Base-by-base conservation (phyloP, 2,888 invertebrate genomes). In the Caradrina kadenii region DNA sequence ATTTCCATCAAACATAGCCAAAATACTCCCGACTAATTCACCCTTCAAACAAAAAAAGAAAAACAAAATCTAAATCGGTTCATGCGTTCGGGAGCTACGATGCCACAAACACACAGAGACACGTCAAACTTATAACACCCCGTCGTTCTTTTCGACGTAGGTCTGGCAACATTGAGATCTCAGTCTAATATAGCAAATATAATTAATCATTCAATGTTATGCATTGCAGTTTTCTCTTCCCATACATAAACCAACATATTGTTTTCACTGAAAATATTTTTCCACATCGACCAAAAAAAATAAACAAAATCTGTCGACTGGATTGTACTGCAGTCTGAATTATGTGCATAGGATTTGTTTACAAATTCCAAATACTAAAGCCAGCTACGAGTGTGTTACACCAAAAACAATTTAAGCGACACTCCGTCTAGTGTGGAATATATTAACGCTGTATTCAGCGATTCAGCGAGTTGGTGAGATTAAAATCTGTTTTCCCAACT, bases 401-500 rank as follows among this genome's bases (percentile, higher is more conserved):
- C 35, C 66, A 48, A 58, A 73, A 74, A 58, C 64, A 77, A 68
- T 77, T 59, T 53, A 60, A 65, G 59, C 64, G 42, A 48, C 54
- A 45, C 59, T 50, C 62, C 50, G 54, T 59, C 52, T 76, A 63
- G 35, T 42, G 35, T 50, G 55, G 78, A 77, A 77, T 73, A 77
- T 73, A 77, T 77, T 78, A 78, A 55, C 56, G 56, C 73, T 64
- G 56, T 56, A 63, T 74, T 63, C 75, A 70, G 67, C 55, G 60
- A 75, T 56, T 75, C 76, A 62, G 59, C 60, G 69, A 63, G 75
- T 63, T 53, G 63, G 54, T 54, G 75, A 79, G 79, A 79, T 79
- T 79, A 79, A 75, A 79, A 79, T 79, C 70, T 68, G 63, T 69
- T 78, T 79, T 70, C 71, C 49, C 67, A 69, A 78, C 59, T 75